Conservation (phyloP, 2,113 vertebrate species). For the Bombycilla garrulus region DNA sequence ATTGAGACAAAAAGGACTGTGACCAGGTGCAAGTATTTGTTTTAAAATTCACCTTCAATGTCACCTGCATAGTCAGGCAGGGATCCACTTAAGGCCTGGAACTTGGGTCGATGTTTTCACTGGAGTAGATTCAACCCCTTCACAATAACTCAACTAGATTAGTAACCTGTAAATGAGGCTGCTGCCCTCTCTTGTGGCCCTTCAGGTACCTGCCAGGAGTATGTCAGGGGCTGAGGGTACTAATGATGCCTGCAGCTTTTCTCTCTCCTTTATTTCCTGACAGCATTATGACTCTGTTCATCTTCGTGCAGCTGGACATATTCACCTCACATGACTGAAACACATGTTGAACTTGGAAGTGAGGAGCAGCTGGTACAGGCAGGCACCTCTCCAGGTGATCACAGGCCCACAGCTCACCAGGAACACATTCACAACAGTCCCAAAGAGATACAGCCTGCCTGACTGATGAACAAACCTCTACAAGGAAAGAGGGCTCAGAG, state of each 20-base stretch:
- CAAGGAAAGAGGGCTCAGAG: background rate
- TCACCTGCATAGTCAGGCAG: background rate
- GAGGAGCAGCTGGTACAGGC: background rate
- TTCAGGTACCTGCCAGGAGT: background rate
- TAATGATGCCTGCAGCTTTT: background rate
- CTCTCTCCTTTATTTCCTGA: background rate
- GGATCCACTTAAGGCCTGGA: background rate
- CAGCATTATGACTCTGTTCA: background rate
- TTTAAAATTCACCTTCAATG: background rate
- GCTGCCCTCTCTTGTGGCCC: background rate
- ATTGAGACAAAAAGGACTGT: background rate
- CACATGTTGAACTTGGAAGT: rapidly evolving
- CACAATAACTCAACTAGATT: background rate
- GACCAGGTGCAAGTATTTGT: background rate
- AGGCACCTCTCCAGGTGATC: background rate
- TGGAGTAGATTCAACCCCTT: background rate
- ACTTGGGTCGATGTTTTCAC: background rate
- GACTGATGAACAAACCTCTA: background rate
- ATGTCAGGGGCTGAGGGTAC: background rate
- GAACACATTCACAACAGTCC: background rate
- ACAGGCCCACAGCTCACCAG: background rate
- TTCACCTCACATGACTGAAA: background rate
- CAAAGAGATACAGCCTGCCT: background rate
- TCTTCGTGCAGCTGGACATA: background rate
- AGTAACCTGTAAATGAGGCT: background rate